A percentile compares a stretch with the other conserved stretches of the same genome.
Evolutionary conservation across 2,888 invertebrate species (phyloP).

Genomic region (Drosophila yooni): DNA sequence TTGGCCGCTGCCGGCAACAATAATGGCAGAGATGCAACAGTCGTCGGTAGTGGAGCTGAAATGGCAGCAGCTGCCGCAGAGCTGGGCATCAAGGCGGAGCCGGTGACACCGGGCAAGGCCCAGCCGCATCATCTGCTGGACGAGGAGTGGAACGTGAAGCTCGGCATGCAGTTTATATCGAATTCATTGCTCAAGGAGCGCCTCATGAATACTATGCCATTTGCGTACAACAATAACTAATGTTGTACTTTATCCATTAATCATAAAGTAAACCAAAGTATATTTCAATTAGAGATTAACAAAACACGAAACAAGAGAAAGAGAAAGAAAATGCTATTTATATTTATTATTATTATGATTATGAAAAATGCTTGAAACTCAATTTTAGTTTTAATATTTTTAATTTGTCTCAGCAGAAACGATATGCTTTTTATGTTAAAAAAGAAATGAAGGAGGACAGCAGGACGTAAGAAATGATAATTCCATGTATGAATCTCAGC

Average conservation of each 20-base stretch:
- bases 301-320: not conserved
- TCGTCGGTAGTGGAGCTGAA: constrained; percentile 21
- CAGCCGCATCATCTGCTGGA: constrained; percentile 71
- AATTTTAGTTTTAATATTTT: constrained; percentile 32
- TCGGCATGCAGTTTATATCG: constrained; percentile 84
- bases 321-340: constrained; percentile 20
- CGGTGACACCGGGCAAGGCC: constrained; percentile 68
- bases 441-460: not conserved
- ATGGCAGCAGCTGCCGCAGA: constrained; percentile 36
- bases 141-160: constrained; percentile 85
- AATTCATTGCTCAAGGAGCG: constrained; percentile 85
- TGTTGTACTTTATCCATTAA: constrained; percentile 17
- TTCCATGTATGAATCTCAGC: constrained; percentile 43
- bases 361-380: constrained; percentile 11
- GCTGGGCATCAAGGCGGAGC: constrained; percentile 70
- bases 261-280: constrained; percentile 46
- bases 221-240: constrained; percentile 84
- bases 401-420: constrained; percentile 39
- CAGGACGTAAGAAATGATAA: constrained; percentile 2
- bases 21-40: constrained; percentile 37
- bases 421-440: constrained; percentile 21
- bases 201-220: constrained; percentile 84
- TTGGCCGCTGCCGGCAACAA: constrained; percentile 45
- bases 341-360: constrained; percentile 44
- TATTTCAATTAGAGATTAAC: constrained; percentile 24